phyloP scores from a whole-genome alignment of 2,797 vertebrate genomes.

The Anabacerthia variegaticeps region DNA sequence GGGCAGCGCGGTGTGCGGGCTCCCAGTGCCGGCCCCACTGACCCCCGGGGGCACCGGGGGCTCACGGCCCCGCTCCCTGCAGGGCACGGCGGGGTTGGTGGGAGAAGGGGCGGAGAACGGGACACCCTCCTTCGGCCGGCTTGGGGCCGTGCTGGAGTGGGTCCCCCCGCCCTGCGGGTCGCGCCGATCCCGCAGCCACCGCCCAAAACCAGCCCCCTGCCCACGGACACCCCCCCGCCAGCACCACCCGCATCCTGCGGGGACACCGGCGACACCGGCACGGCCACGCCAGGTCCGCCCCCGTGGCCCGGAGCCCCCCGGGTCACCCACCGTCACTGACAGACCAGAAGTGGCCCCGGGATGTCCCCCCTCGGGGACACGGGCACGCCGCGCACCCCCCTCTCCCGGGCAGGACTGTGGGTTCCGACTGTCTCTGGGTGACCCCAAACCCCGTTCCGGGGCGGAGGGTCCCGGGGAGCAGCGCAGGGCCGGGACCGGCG shows the following conservation, averaged over 20 bases:
- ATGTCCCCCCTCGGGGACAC: rapidly evolving
- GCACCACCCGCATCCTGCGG: neutral
- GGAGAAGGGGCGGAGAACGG: too few species aligned
- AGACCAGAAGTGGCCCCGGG: too few species aligned
- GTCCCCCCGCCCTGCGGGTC: neutral
- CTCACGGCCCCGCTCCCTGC: neutral
- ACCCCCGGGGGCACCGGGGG: neutral
- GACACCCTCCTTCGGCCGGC: neutral
- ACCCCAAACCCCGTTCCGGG: rapidly evolving
- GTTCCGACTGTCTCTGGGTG: neutral
- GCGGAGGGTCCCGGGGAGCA: neutral
- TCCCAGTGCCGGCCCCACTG: neutral
- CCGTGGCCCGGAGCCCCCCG: neutral
- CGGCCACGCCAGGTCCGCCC: neutral
- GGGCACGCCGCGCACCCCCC: rapidly evolving
- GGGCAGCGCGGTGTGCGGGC: too few species aligned
- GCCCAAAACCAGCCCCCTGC: neutral
- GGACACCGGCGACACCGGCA: too few species aligned
- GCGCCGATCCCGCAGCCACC: neutral
- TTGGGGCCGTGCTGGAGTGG: neutral
- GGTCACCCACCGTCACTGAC: neutral
- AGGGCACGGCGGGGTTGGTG: neutral
- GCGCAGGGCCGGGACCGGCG: too few species aligned
- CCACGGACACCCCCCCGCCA: neutral
- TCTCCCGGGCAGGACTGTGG: neutral